Conservation (phyloP, 1,140 invertebrate species). For the Apolygus lucorum region DNA sequence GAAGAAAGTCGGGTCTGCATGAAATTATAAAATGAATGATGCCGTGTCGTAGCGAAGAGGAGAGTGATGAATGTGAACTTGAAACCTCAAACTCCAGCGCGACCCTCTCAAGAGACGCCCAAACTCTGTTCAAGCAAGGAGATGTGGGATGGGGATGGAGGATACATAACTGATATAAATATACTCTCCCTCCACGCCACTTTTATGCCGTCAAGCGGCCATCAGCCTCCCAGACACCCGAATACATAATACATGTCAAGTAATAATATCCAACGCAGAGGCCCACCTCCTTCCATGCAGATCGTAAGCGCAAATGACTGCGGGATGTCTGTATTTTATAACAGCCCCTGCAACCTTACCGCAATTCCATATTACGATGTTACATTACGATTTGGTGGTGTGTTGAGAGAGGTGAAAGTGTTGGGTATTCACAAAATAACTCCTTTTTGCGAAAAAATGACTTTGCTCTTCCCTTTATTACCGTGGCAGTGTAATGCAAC, state of each 20-base stretch:
- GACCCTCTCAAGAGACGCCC: not conserved
- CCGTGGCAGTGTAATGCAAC: not conserved
- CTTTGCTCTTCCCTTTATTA: not conserved
- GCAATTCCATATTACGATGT: not conserved
- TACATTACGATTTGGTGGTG: too few relatives aligned
- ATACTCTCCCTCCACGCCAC: not conserved
- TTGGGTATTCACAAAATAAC: too few relatives aligned
- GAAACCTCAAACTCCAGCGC: not conserved
- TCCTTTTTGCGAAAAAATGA: not conserved
- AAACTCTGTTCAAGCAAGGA: too few relatives aligned
- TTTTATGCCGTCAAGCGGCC: not conserved
- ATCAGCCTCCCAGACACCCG: not conserved
- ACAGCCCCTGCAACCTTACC: not conserved
- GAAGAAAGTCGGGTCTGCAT: too few relatives aligned
- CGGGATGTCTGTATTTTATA: not conserved
- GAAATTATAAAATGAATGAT: not conserved
- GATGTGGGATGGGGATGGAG: too few relatives aligned
- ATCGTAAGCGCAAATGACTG: not conserved
- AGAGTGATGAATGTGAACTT: constrained; percentile 13
- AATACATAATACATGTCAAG: not conserved
- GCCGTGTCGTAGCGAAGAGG: not conserved
- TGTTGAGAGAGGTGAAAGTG: too few relatives aligned
- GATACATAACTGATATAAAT: not conserved
- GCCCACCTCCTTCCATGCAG: not conserved
- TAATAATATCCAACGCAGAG: not conserved